Evolutionary conservation across 1,140 invertebrate genomes (phyloP), one percentile per base, ranked within the genome.

Genomic region (Pentalonia nigronervosa): DNA sequence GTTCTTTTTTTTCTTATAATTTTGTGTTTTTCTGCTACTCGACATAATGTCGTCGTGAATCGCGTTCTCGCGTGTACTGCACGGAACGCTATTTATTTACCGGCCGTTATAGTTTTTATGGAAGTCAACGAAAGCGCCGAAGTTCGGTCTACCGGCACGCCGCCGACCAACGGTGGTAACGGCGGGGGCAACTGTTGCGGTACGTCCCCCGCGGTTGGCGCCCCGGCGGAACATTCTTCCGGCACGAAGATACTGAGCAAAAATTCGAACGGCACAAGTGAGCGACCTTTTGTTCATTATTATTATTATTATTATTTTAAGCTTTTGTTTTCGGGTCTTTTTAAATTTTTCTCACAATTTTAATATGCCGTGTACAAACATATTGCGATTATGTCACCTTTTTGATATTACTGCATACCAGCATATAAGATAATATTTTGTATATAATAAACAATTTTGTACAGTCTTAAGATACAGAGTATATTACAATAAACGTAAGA

Each of bases 211-310:
- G 94, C 94, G 93, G 93, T 94, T 93, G 94, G 94, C 90, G 94
- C 94, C 83, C 84, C 50, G 25, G 89, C 36, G 53, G 92, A 94
- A 81, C 94, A 95, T 34, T 94, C 95, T 23, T 94, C 95, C 25
- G 94, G 94, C 60, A 95, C 95, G 89, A 95, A 95, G 94, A 96
- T 96, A 93, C 94, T 96, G 94, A 95, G 95, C 93, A 95, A 95
- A 93, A 96, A 96, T 94, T 95, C 95, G 94, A 96, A 96, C 94
- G 95, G 95, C 94, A 96, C 95, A 94, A 94, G 95, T 96, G 94
- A 96, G 95, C 95, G 25, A 17, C 25, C 34, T 14, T 86, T 86
- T 47, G 17, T 36, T 36, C 9, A 20, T 20, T 81, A 81, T 34
- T 81, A 45, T 84, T 84, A 20, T 45, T 84, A 25, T 56, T 60